Evolutionary conservation across 2,888 invertebrate species (phyloP), one percentile per base, ranked within the genome.

Genomic region (Onchidella celtica): DNA sequence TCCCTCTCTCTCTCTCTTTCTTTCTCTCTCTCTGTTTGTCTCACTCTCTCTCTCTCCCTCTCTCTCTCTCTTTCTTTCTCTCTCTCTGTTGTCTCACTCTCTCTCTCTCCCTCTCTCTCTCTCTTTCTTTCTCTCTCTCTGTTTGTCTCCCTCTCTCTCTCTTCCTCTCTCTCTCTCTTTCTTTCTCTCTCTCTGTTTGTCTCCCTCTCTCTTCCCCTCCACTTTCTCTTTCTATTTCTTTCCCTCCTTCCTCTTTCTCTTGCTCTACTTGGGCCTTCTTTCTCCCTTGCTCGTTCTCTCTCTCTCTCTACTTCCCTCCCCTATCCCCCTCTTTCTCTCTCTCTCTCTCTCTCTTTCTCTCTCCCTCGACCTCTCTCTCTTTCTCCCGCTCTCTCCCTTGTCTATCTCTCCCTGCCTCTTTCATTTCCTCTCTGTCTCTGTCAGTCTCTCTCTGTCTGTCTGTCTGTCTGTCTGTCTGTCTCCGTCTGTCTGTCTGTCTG

Each of bases 1-100:
- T n/a, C n/a, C n/a, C n/a, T n/a, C n/a, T n/a, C n/a, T n/a, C n/a
- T n/a, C 32, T 66, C 66, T 66, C 29, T 66, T 32, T 66, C 66
- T 32, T 32, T 32, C 66, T 66, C 66, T 66, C n/a, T n/a, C n/a
- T n/a, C n/a, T n/a, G n/a, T n/a, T n/a, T n/a, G n/a, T n/a, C n/a
- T n/a, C n/a, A n/a, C 66, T 66, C 66, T 66, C 66, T 66, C 17
- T 66, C 66, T 66, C 66, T 66, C 29, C 32, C 66, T 32, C 66
- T 32, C 32, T 32, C 32, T 32, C 32, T 32, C 32, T 17, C 17
- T 29, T 66, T 17, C 17, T 17, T 29, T 17, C 29, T 29, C 29
- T 66, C 32, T 66, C 29, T 29, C 29, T 29, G 24, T 32, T 66
- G 3, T 66, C 66, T 32, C 32, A 6, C 29, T 27, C 32, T 32